A percentile compares a stretch with the other conserved stretches of the same genome.
Evolutionary conservation across 64 coral and sea anemone species (phyloP).

Genomic region (Cladopsammia gracilis): DNA sequence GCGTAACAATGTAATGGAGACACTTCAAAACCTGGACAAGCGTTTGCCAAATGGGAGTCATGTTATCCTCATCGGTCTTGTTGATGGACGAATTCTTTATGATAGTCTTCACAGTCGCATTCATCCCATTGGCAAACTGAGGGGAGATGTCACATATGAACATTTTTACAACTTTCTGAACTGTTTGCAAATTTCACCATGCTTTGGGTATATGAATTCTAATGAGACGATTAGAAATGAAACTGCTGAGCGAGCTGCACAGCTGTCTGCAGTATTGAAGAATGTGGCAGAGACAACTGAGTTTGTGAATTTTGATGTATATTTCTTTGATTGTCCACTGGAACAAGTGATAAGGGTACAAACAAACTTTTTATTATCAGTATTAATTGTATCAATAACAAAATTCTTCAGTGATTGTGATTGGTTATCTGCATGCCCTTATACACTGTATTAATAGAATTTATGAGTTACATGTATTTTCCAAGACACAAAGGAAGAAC

Average conservation of each 20-base stretch:
- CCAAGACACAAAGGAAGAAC: too few species aligned
- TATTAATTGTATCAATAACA: too few species aligned
- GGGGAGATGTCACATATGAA: slow-evolving; percentile 89
- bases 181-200: slow-evolving; percentile 93
- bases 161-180: slow-evolving; percentile 95
- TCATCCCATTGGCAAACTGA: slow-evolving; percentile 92
- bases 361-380: not conserved
- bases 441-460: too few species aligned
- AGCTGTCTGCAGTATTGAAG: slow-evolving; percentile 83
- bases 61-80: slow-evolving; percentile 86
- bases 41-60: slow-evolving; percentile 88
- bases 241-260: slow-evolving; percentile 75
- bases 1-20: slow-evolving; percentile 84
- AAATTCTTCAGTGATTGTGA: too few species aligned
- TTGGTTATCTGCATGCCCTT: too few species aligned
- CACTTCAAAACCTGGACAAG: slow-evolving; percentile 70
- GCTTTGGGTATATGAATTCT: slow-evolving; percentile 91
- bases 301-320: slow-evolving; percentile 88
- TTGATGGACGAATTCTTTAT: slow-evolving; percentile 87
- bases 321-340: slow-evolving; percentile 80
- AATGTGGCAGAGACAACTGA: slow-evolving; percentile 64
- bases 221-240: slow-evolving; percentile 92
- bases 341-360: slow-evolving; percentile 68
- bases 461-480: too few species aligned
- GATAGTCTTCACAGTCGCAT: slow-evolving; percentile 87